Evolutionary conservation across 2,113 vertebrate genomes (phyloP), one percentile per base, ranked within the genome.

Genomic region (Myxocyprinus asiaticus): DNA sequence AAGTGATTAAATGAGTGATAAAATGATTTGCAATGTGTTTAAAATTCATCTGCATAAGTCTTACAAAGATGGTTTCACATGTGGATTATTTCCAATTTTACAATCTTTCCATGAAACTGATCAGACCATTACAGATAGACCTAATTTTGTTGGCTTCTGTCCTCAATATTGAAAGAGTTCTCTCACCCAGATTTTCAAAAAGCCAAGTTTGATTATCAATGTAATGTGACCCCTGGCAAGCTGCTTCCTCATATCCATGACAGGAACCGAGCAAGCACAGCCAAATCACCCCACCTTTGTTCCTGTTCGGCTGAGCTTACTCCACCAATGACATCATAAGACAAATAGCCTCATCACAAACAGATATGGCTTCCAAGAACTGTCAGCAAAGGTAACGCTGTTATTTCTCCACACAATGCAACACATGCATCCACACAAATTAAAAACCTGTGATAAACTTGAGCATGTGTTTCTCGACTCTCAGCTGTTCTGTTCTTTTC

Each of bases 201-300:
- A 69, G 77, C 67, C 44, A 42, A 51, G 47, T 44, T 8, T 33
- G 62, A 66, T 73, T 72, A 80, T 66, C 45, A 56, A 66, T 66
- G 78, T 74, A 66, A 66, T 6, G 51, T 74, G 62, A 72, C 44
- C 69, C 62, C 6, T 66, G 78, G 44, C 77, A 55, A 53, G 51
- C 68, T 58, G 22, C 22, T 33, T 33, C 22, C 22, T 33, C 22
- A 33, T 33, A 33, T 33, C 78, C 68, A 72, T 17, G 47, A 78
- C 67, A 78, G 56, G 67, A 71, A 62, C 47, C 59, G 14, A 56
- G 58, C 59, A 11, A 72, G 72, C 68, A 51, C 78, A 58, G 51
- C 61, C 78, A 63, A 56, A 74, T 73, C 15, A 14, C 62, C 78
- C 53, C n/a, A 43, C 69, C 68, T 80, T 80, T 74, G 15, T 73